A percentile compares a stretch with the other conserved stretches of the same genome.
Conservation (phyloP, 2,113 vertebrate species). For the Dasyurus viverrinus region DNA sequence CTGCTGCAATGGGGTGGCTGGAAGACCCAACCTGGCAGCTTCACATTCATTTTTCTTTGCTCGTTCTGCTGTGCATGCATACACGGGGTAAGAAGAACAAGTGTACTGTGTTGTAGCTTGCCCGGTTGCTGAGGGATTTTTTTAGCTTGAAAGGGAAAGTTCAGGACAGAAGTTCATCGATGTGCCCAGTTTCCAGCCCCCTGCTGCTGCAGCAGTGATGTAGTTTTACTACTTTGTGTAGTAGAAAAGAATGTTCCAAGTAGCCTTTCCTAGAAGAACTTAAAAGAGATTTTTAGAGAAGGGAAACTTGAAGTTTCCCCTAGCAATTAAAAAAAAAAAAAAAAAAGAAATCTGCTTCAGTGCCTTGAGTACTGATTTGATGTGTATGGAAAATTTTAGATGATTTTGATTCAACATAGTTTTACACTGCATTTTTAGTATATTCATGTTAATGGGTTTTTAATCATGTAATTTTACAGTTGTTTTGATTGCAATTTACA, state of each 20-base stretch:
- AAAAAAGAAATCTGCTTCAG: not conserved
- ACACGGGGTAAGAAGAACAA: slow-evolving; percentile 86
- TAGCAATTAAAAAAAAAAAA: slow-evolving; percentile 39
- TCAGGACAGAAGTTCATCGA: slow-evolving; percentile 35
- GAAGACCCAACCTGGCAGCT: slow-evolving; percentile 77
- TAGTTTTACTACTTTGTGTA: not conserved
- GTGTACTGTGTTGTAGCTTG: slow-evolving; percentile 49
- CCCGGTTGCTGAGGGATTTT: slow-evolving; percentile 57
- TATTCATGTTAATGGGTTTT: not conserved
- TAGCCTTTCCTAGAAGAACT: not conserved
- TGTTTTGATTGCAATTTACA: slow-evolving; percentile 9
- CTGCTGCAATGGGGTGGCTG: slow-evolving; percentile 72
- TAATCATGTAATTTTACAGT: slow-evolving; percentile 38
- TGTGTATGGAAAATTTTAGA: slow-evolving; percentile 2
- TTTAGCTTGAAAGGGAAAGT: slow-evolving; percentile 36
- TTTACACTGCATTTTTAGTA: not conserved
- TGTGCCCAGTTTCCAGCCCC: slow-evolving; percentile 19
- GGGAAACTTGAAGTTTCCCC: slow-evolving; percentile 33
- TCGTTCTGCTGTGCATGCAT: slow-evolving; percentile 82
- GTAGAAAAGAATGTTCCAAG: slow-evolving; percentile 26
- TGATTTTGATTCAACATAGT: not conserved
- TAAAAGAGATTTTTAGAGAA: slow-evolving; percentile 35
- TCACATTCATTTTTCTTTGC: slow-evolving; percentile 75
- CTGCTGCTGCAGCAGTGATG: not conserved
- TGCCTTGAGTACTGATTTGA: slow-evolving; percentile 8